Base-by-base conservation (phyloP, 2,797 vertebrate genomes). In the Chrosomus eos region DNA sequence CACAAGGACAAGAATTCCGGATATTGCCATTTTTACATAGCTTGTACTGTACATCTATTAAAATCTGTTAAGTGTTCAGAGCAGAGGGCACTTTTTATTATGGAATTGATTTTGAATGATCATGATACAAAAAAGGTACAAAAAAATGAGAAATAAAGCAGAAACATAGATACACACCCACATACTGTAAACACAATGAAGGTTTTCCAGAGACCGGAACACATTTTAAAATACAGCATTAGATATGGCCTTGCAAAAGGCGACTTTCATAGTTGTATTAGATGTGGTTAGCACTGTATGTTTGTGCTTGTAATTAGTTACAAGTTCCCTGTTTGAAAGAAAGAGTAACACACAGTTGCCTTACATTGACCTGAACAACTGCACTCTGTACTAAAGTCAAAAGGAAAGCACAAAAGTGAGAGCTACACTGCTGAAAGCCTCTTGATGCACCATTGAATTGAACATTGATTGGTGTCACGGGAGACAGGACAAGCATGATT, bases 251-350 rank as follows among this genome's bases (percentile, higher is more conserved):
- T 76, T 76, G 71, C 60, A 75, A 75, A 67, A 76, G 2, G 7
- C 33, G 60, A 83, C 81, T 72, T 67, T 83, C 45, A 55, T n/a
- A 48, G 45, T 55, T 38, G 33, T 28, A 53, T 75, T 83, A 67
- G 33, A 67, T 40, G 72, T 67, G 48, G 81, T 76, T 72, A 83
- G 81, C 81, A 83, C 40, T 67, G 71, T 66, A 26, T 51, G 45
- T 26, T 18, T 51, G 62, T 58, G 45, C 45, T 43, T 83, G 62
- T 58, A 58, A 83, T 83, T 43, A 83, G 48, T 83, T 48, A 48
- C 45, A 45, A 45, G 13, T 45, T 45, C 48, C 26, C 18, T 68
- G 62, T 76, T 67, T 77, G 19, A 7, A 76, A 53, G 62, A 68
- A 80, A 68, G 3, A 14, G 43, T 66, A 58, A 60, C 58, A 77